Percentiles rank a stretch among this genome's conserved stretches.
Conservation (phyloP, 2,888 invertebrate genomes). For the Lepidocyrtinus sp. region DNA sequence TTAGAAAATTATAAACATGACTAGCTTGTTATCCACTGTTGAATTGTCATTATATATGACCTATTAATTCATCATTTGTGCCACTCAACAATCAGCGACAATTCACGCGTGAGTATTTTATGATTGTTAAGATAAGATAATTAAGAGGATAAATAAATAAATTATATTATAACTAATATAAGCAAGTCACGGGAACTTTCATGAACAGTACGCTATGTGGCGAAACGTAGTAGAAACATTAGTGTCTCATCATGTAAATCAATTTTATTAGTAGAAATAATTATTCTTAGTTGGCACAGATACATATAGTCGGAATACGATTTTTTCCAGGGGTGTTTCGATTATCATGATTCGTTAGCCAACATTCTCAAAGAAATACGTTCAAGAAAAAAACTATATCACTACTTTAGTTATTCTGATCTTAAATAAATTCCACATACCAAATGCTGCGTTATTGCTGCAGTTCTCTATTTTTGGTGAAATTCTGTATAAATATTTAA, state of each 20-base stretch:
- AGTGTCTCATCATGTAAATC: too few species aligned
- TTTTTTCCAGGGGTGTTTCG: too few species aligned
- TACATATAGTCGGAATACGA: too few species aligned
- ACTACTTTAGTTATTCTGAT: too few species aligned
- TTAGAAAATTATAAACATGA: neutral
- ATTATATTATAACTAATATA: too few species aligned
- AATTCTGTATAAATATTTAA: neutral
- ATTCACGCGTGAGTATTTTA: neutral
- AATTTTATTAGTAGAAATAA: constrained; percentile 1
- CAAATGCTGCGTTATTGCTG: too few species aligned
- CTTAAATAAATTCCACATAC: too few species aligned
- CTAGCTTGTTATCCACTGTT: neutral
- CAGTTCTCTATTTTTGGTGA: too few species aligned
- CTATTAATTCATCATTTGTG: neutral
- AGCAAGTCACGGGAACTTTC: neutral
- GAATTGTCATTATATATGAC: neutral
- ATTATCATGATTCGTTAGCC: too few species aligned
- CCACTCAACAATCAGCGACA: constrained; percentile 2
- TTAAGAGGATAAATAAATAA: too few species aligned
- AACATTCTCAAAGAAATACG: neutral
- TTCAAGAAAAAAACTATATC: too few species aligned
- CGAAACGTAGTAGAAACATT: neutral
- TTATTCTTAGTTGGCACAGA: neutral
- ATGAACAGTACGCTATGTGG: neutral
- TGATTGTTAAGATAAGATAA: neutral